These are phyloP conservation scores for Myrmecophaga tridactyla DNA, from an alignment of 2,113 vertebrate genomes.

Conservation along the genomic window DNA sequence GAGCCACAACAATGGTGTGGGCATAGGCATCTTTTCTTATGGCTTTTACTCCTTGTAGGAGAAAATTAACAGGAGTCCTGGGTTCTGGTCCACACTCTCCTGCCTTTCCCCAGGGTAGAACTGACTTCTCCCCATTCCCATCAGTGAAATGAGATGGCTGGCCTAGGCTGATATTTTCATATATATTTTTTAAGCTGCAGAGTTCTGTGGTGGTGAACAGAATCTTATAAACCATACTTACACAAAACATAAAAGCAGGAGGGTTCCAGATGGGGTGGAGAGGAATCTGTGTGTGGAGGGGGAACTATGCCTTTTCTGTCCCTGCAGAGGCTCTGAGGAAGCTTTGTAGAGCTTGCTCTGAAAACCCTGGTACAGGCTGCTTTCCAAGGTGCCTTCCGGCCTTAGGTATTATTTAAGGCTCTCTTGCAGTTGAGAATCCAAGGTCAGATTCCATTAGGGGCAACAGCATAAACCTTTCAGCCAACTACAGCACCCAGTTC, in stretches of 20 bases:
- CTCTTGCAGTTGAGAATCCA: neutral
- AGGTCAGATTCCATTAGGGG: neutral
- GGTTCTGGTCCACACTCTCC: neutral
- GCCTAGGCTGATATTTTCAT: neutral
- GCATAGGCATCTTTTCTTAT: fast-evolving
- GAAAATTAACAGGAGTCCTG: neutral
- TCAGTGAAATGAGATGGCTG: neutral
- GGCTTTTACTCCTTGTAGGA: neutral
- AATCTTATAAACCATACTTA: neutral
- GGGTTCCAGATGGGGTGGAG: neutral
- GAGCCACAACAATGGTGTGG: neutral
- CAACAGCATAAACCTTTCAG: neutral
- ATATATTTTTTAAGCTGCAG: neutral
- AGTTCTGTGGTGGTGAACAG: neutral
- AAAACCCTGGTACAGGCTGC: neutral
- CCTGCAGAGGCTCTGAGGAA: neutral
- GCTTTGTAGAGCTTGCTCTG: neutral
- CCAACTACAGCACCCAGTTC: neutral
- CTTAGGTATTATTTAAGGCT: neutral
- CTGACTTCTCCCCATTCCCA: too few species aligned
- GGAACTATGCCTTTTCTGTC: neutral
- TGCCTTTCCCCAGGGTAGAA: neutral
- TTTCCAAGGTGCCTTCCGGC: neutral
- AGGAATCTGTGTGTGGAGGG: fast-evolving
- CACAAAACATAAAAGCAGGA: neutral